Base-by-base conservation (phyloP, 2,888 invertebrate species). In the Drosophila eohydei region DNA sequence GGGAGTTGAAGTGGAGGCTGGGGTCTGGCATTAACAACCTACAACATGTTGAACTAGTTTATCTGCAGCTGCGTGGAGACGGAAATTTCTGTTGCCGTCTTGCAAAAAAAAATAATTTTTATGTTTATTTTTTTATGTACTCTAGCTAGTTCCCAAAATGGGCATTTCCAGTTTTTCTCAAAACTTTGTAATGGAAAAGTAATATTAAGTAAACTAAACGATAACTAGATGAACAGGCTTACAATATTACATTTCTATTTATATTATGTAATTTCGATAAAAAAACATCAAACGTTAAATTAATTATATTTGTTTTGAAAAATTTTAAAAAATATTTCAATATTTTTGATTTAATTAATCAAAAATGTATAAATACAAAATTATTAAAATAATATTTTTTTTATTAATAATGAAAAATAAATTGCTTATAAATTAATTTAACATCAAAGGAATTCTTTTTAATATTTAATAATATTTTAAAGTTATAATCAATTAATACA, bases 11-110 rank as follows among this genome's bases (percentile, higher is more conserved):
- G 32, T 55, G 30, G 11, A 0, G 41, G 14, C 30, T 14, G 40
- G 32, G 34, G 40, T 34, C 16, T 28, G 61, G 38, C 48, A 32
- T 60, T 30, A 69, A 63, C 52, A 70, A 74, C 52, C 46, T 41
- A 46, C 88, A 88, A 88, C 84, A 77, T 77, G 89, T 88, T 84
- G 83, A 88, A 84, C 89, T 89, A 88, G 89, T 84, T 85, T 86
- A 26, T 54, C 68, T 65, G 89, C 87, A 84, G 83, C 83, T 84
- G 88, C 52, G 21, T 26, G 51, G 51, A 68, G 63, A 59, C 50
- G 36, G 46, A 61, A 57, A 52, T 70, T 83, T 81, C 40, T 38
- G 8, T 26, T 38, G n/a, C 32, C 21, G 28, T 60, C 50, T 46
- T 62, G 56, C 58, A 58, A 78, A 58, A 56, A 30, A 38, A 4